Evolutionary conservation across 2,888 invertebrate species (phyloP).

Genomic region (Resseliella maxima): DNA sequence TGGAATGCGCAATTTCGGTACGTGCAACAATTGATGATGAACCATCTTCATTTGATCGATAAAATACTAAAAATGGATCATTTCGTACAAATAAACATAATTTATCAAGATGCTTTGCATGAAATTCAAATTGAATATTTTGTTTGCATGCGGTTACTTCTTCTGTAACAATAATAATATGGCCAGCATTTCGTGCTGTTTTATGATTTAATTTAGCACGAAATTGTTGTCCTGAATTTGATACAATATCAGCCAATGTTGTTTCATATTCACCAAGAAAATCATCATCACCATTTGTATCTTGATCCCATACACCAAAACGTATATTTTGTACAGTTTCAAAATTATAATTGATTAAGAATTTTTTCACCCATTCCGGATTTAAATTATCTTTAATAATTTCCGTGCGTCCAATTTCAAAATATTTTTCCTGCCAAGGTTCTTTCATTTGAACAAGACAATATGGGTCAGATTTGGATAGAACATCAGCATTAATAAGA

Average conservation of each 20-base stretch:
- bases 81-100: slow-evolving; percentile 3
- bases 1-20: slow-evolving; percentile 48
- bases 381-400: slow-evolving; percentile 34
- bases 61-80: slow-evolving; percentile 55
- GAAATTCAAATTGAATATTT: slow-evolving; percentile 55
- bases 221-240: slow-evolving; percentile 34
- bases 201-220: slow-evolving; percentile 5
- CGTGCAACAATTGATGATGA: slow-evolving; percentile 20
- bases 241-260: slow-evolving; percentile 54
- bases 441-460: slow-evolving; percentile 36
- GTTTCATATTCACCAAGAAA: slow-evolving; percentile 56
- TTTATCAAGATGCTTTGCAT: slow-evolving; percentile 20
- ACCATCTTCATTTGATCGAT: slow-evolving; percentile 56
- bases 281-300: slow-evolving; percentile 52
- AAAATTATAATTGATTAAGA: slow-evolving; percentile 53
- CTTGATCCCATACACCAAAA: slow-evolving; percentile 56
- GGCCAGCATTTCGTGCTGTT: slow-evolving; percentile 26
- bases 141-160: slow-evolving; percentile 42
- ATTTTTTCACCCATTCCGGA: slow-evolving; percentile 56
- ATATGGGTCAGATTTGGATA: slow-evolving; percentile 54
- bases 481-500: slow-evolving; percentile 46
- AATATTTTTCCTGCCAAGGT: slow-evolving; percentile 21
- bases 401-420: slow-evolving; percentile 54
- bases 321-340: slow-evolving; percentile 51
- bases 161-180: slow-evolving; percentile 33